Base-by-base conservation (phyloP, 2,797 vertebrate species). In the Xenentodon cancila region DNA sequence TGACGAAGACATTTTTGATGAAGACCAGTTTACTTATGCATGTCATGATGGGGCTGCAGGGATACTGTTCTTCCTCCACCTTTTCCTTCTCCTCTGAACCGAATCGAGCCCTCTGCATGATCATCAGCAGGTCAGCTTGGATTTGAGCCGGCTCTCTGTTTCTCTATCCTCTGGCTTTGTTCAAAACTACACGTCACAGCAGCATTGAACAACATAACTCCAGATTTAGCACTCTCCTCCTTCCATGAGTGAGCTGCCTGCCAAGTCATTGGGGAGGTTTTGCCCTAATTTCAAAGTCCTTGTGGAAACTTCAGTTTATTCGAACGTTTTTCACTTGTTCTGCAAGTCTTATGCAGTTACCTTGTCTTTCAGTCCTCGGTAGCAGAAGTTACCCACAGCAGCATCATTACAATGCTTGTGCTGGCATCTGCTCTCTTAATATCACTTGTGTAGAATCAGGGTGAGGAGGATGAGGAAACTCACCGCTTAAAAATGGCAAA, bases 261-360 rank as follows among this genome's bases (percentile, higher is more conserved):
- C 88, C 54, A 80, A 90, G 71, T 83, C 88, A 87, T 88, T 57
- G 75, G 89, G 91, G 91, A 90, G 75, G 68, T 64, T 79, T 91
- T 91, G 91, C 88, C 91, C 88, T 91, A 87, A 87, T 92, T 92
- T 90, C 84, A 78, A 89, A 83, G 86, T 86, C 88, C 87, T 89
- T 79, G 78, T 84, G 84, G 89, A 91, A 90, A 90, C 81, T 86
- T 86, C 22, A 83, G 68, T 75, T 86, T 84, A 87, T 89, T 85
- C 82, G 68, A 89, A 82, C 46, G 59, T 80, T 78, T 85, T 84
- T 81, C 84, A 79, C 68, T 77, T 77, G 74, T 81, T 86, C 71
- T 80, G 73, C 3, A 19, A 78, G 54, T 77, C 66, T 80, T 79
- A 67, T 30, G 20, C 53, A 75, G 73, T 53, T 71, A 69, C 63